Base-by-base conservation (phyloP, 1,140 invertebrate genomes). In the Drosophila melanogaster region DNA sequence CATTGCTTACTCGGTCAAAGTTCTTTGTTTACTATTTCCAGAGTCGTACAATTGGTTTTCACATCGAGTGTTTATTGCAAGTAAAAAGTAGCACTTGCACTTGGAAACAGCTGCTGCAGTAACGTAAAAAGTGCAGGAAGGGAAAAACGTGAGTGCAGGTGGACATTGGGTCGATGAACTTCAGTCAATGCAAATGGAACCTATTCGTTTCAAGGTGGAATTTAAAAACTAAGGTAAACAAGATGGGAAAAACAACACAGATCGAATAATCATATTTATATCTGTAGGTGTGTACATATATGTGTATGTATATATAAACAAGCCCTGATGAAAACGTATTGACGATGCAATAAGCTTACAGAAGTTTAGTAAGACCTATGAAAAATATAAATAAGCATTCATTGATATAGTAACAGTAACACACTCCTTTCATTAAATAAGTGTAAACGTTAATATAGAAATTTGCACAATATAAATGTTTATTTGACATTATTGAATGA, bases 1-100 rank as follows among this genome's bases (percentile, higher is more conserved):
- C 10, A 33, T 81, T 81, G 79, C 79, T 79, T 83, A 83, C 74
- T 56, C 79, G 58, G 79, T 77, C 26, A 56, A 60, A 77, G 50
- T 49, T 75, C 80, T 81, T 81, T 81, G 79, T 81, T 81, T 83
- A 73, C 72, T 46, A 59, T 64, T 65, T 57, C 53, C 49, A 33
- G 46, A 43, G 46, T 1, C 43, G 50, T 33, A 57, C 30, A 47
- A 70, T 75, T 46, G 46, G n/a, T 61, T 44, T 50, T 56, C 49
- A 65, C 24, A 35, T 54, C 41, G 41, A 77, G 50, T 61, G 61
- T 83, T 83, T 83, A 81, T 81, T 78, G 73, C 75, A 83, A 83
- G 76, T 83, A 83, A 83, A 83, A 83, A 83, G 80, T 79, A 65
- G 60, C 80, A 79, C 80, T 66, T 76, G 76, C 64, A 79, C 72